Base-by-base conservation (phyloP, 2,797 vertebrate genomes). In the Hapalemur alaotrensis region DNA sequence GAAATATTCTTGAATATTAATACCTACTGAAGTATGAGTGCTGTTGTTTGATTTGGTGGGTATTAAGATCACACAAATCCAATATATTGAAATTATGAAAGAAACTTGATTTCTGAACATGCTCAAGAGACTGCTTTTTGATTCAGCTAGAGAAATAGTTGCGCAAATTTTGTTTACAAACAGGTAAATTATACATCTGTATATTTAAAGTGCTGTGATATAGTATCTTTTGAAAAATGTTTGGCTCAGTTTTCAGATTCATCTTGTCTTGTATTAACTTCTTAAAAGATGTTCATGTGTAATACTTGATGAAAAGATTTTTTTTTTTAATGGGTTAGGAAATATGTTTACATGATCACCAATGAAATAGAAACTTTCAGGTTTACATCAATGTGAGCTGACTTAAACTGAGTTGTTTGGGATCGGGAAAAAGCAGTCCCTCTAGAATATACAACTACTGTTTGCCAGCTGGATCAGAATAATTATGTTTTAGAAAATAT, bases 81-180 rank as follows among this genome's bases (percentile, higher is more conserved):
- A 57, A 69, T 92, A 84, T 90, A 65, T 73, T 97, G 89, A 90
- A 97, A 54, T 93, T 97, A 48, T 96, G 35, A 95, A 96, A 96
- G 78, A 96, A 97, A 89, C 96, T 93, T 96, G 97, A 76, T 89
- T 98, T 89, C 89, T 97, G 94, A 97, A 97, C 84, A 81, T 96
- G 72, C 82, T 97, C 72, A 82, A 76, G 59, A 94, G 70, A 94
- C 75, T 97, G 91, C 70, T 92, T 73, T 91, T 97, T 96, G 76
- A 79, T 96, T 96, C 75, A 96, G 93, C 95, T 89, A 88, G 80
- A 95, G 46, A 95, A 95, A 93, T 92, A 95, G 90, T 96, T 93
- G n/a, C 93, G 69, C 46, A 23, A 90, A 70, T 91, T 94, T 96
- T 97, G 96, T 98, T 98, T 97, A 97, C 92, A 97, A 81, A 81